Evolutionary conservation across 2,888 invertebrate genomes (phyloP), one percentile per base, ranked within the genome.

Genomic region (Stegana nigrithorax): DNA sequence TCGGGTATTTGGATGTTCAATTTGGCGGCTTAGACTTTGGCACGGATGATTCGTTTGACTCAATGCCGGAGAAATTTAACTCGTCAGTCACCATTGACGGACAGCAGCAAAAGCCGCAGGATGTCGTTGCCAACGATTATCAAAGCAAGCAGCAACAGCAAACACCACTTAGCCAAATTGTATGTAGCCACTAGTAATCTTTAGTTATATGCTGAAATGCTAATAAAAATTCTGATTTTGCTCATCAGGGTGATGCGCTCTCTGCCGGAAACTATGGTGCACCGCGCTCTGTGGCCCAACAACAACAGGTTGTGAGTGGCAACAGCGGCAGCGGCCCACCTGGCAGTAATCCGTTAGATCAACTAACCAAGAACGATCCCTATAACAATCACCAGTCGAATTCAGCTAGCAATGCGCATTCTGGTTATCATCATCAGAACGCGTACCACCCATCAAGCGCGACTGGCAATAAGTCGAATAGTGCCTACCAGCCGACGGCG

Each of bases 21-120:
- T 97, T 97, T 86, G 96, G 96, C 29, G 95, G 92, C 2, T 88
- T 96, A 73, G 96, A 96, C 76, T 90, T 91, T 77, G 90, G 90
- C 67, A 87, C 88, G 12, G 86, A 86, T 51, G 86, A 86, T 23
- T 73, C 83, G 5, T 85, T 86, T 57, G 85, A 86, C 66, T 73
- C 83, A 23, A 63, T 85, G 66, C 82, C 85, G 4, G 86, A 86
- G 65, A 86, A 86, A 67, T 85, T 85, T 66, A 83, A 82, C 64
- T 68, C 83, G n/a, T 73, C 81, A 25, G 81, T 81, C 10, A 70
- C 72, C 63, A 81, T 85, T 58, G 85, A 84, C 56, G 75, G 73
- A 21, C 81, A 83, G 58, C 83, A 84, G 67, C n/a, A n/a, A n/a
- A 81, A 81, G 44, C 75, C 75, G 32, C 78, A 78, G 32, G 73